These are phyloP conservation scores for Uria aalge DNA, from an alignment of 2,113 vertebrate genomes.

Conservation along the genomic window DNA sequence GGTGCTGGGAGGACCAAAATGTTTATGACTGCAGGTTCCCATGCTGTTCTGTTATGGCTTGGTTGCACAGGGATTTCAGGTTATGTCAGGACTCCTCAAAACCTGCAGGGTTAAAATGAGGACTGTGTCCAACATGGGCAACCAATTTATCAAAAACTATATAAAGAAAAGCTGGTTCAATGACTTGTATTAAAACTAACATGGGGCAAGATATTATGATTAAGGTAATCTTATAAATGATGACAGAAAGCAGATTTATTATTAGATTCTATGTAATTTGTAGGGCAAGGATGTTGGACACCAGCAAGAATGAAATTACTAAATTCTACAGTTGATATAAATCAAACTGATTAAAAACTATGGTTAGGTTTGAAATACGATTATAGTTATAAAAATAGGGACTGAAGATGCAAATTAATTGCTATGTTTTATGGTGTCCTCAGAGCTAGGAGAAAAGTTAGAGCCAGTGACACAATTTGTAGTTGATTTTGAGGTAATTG, in stretches of 20 bases:
- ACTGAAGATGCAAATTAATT: not conserved
- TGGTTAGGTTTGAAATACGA: not conserved
- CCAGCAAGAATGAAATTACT: not conserved
- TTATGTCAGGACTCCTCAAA: not conserved
- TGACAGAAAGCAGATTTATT: not conserved
- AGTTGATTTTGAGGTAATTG: not conserved
- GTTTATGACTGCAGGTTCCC: not conserved
- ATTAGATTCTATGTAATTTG: not conserved
- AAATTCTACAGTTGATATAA: not conserved
- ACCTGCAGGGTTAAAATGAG: not conserved
- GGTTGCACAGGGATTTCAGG: not conserved
- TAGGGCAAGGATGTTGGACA: not conserved
- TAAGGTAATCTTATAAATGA: not conserved
- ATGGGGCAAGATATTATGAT: not conserved
- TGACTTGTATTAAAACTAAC: not conserved
- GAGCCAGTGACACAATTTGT: not conserved
- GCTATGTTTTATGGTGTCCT: not conserved
- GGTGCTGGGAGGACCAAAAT: not conserved
- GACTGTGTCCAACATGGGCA: not conserved
- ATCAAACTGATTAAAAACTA: not conserved
- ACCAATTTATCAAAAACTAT: not conserved
- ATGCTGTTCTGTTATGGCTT: not conserved
- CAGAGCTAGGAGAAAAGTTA: not conserved
- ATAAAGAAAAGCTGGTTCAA: not conserved
- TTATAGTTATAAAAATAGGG: not conserved